These are phyloP conservation scores for Drosophila neocordata DNA, from an alignment of 1,140 invertebrate genomes.

Conservation along the genomic window DNA sequence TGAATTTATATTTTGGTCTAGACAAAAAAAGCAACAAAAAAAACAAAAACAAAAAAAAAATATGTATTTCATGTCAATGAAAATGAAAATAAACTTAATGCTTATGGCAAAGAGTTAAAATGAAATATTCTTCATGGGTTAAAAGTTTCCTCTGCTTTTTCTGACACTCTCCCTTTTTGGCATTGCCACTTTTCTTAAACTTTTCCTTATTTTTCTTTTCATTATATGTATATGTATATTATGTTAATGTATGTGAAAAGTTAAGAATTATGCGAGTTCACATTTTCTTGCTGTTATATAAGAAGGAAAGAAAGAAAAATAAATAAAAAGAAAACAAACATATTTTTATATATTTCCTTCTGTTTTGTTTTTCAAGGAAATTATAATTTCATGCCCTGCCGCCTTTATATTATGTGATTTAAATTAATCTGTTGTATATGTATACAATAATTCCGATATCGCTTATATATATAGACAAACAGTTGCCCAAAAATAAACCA, in stretches of 20 bases:
- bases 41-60: no score
- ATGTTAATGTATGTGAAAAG: slow-evolving; percentile 11
- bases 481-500: background rate
- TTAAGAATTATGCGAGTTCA: slow-evolving; percentile 1
- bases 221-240: background rate
- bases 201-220: background rate
- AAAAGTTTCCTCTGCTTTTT: background rate
- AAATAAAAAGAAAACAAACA: no score
- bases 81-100: slow-evolving; percentile 1
- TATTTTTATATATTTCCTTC: no score
- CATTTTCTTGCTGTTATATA: background rate
- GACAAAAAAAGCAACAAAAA: background rate
- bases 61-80: background rate
- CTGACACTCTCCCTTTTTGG: no score
- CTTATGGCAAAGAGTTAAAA: background rate
- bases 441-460: background rate
- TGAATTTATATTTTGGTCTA: slow-evolving; percentile 23
- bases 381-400: slow-evolving; percentile 35
- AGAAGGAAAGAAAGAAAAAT: no score
- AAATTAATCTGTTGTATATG: slow-evolving; percentile 43
- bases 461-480: background rate
- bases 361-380: slow-evolving; percentile 4
- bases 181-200: background rate
- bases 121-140: background rate
- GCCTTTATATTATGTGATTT: slow-evolving; percentile 1